Evolutionary conservation across 2,797 vertebrate genomes (phyloP).

Genomic region (Sebastes baramenuke): DNA sequence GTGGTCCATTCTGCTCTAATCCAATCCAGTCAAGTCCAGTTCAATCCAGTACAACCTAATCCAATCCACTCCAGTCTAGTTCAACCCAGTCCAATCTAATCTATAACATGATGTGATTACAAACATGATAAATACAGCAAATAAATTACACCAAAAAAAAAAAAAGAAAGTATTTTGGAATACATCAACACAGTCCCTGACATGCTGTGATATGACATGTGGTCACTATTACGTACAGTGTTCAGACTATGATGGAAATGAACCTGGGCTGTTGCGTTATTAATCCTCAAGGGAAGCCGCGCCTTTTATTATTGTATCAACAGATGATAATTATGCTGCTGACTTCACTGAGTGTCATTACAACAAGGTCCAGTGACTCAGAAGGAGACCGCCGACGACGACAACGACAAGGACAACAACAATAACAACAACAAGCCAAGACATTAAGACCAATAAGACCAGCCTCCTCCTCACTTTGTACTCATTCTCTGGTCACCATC

Average conservation of each 20-base stretch:
- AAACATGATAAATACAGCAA: neutral
- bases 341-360: neutral
- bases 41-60: neutral
- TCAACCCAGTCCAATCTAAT: neutral
- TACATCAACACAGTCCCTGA: neutral
- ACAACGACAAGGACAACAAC: neutral
- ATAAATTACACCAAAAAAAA: neutral
- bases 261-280: neutral
- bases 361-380: conserved; percentile 7
- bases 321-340: neutral
- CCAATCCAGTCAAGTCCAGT: neutral
- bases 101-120: neutral
- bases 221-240: neutral
- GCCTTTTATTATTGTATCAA: neutral
- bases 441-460: neutral
- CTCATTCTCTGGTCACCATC: neutral
- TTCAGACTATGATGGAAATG: neutral
- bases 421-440: conserved; percentile 2
- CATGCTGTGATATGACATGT: neutral
- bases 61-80: neutral
- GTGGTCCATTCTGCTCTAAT: neutral
- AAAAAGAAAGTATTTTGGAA: neutral
- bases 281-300: neutral
- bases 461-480: neutral
- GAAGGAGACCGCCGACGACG: neutral